Base-by-base conservation (phyloP, 2,888 invertebrate genomes). In the Smittia sp. region DNA sequence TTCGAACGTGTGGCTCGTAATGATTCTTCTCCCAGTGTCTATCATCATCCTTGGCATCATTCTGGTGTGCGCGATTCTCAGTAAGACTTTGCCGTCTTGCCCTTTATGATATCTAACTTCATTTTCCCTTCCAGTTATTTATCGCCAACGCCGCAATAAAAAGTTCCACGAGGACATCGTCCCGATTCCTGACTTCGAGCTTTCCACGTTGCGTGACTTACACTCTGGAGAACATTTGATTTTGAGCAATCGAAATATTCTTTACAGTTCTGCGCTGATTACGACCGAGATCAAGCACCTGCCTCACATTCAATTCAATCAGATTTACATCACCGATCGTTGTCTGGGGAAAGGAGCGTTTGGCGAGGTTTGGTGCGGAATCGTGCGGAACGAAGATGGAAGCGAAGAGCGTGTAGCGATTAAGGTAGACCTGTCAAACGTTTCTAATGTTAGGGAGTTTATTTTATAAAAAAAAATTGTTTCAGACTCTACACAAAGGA, bases 361-460 rank as follows among this genome's bases (percentile, higher is more conserved):
- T 79, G 98, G 98, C 0, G 96, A 98, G 83, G 98, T 98, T 0
- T 96, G 93, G 80, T 95, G 96, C 84, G 98, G 98, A 0, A 86
- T 91, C 75, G 93, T 94, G 0, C 86, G 88, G 76, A 87, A 90
- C 76, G 65, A 65, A 3, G 73, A 73, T 52, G 73, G 65, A 46
- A 18, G 15, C 46, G 85, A 85, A 4, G 84, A 83, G 39, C 89
- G 90, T 79, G 95, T 97, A n/a, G 97, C 97, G 11, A 91, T 97
- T 39, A 97, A 97, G 86, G 93, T 92, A 79, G 6, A 13, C 15
- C 22, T 58, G 13, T 22, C 15, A 20, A 22, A 9, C 15, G 7
- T 39, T 39, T 39, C 7, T 39, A 22, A 58, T 58, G 9, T 63
- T 63, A n/a, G n/a, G n/a, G n/a, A 63, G 6, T 22, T 18, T 20